These are phyloP conservation scores for Palythoa grandis DNA, from an alignment of 92 coral and sea anemone genomes.

Conservation along the genomic window DNA sequence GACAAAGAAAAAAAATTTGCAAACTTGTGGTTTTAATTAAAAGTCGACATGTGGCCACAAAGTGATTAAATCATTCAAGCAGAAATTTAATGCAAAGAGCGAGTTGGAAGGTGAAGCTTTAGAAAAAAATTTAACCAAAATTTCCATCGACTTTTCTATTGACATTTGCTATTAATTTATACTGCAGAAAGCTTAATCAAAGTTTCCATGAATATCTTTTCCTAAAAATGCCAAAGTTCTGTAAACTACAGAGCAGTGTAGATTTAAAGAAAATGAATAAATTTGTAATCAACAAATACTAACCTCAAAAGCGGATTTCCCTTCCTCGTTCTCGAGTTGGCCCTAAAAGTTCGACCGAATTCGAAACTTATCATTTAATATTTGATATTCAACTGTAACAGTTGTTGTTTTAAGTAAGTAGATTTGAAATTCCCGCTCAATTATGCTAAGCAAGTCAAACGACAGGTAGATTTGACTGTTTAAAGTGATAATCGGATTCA, in stretches of 20 bases:
- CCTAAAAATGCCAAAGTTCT: background rate
- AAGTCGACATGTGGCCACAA: slow-evolving; percentile 8
- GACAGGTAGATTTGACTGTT: background rate
- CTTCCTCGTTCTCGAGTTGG: slow-evolving; percentile 15
- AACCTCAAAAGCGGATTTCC: slow-evolving; percentile 38
- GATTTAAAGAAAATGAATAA: background rate
- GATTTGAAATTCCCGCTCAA: slow-evolving; percentile 28
- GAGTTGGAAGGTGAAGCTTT: slow-evolving; percentile 3
- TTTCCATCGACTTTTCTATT: no score
- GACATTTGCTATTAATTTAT: no score
- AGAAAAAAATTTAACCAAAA: background rate
- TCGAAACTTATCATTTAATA: background rate
- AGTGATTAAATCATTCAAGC: background rate
- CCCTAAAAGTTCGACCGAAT: background rate
- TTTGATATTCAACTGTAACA: background rate
- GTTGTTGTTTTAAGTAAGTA: background rate
- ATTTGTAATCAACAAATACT: background rate
- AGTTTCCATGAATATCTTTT: no score
- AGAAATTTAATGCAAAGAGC: background rate
- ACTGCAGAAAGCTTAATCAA: no score
- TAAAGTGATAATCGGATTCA: background rate
- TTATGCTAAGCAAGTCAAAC: background rate
- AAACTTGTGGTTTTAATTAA: slow-evolving; percentile 24
- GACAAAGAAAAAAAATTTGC: slow-evolving; percentile 18
- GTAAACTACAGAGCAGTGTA: background rate